A percentile compares a stretch with the other conserved stretches of the same genome.
Evolutionary conservation across 2,888 invertebrate genomes (phyloP).

Genomic region (Julus scanicus): DNA sequence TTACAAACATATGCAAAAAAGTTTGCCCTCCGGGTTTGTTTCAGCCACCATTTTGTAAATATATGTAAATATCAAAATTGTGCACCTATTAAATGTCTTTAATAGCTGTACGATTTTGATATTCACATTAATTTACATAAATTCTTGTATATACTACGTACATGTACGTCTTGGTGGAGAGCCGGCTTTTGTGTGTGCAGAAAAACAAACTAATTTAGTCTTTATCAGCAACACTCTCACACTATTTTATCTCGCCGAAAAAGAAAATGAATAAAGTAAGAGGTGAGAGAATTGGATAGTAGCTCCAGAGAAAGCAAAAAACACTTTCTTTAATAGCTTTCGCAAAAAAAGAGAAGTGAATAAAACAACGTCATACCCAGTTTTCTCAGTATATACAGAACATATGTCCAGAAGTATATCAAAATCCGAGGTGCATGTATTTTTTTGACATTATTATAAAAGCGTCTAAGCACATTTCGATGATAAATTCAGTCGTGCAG

Average conservation of each 20-base stretch:
- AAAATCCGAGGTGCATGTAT: neutral
- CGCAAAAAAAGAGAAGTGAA: neutral
- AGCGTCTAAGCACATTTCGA: neutral
- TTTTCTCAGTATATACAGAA: neutral
- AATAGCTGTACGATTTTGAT: too few species aligned
- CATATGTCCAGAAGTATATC: neutral
- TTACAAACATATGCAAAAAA: too few species aligned
- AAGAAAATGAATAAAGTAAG: neutral
- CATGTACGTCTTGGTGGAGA: too few species aligned
- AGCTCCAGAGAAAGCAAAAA: neutral
- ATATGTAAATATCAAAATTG: too few species aligned
- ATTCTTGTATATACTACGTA: too few species aligned
- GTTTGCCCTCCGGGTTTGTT: too few species aligned
- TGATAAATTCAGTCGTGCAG: conserved; percentile 5
- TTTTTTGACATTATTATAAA: neutral
- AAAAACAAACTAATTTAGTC: neutral
- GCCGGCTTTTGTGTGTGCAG: too few species aligned
- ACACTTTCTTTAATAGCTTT: neutral
- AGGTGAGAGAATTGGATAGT: neutral
- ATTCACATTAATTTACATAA: too few species aligned
- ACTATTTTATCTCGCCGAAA: neutral
- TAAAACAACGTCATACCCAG: neutral
- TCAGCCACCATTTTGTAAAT: too few species aligned
- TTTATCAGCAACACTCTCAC: neutral
- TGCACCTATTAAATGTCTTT: too few species aligned